Percentiles rank a stretch among this genome's conserved stretches.
These are phyloP conservation scores for Leucophora obtusa DNA, from an alignment of 2,888 invertebrate species.

Conservation along the genomic window DNA sequence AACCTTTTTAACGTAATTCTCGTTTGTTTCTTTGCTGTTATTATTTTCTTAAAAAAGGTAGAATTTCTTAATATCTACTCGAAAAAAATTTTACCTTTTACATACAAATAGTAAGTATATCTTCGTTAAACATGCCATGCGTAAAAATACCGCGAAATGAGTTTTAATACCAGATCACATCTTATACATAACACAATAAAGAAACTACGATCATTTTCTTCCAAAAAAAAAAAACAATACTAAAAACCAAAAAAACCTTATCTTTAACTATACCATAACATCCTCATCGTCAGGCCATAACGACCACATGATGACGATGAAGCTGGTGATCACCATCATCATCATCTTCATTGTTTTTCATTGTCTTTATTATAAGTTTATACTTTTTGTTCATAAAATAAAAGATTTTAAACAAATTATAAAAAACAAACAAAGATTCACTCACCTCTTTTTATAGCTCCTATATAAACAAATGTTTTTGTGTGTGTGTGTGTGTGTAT, in stretches of 20 bases:
- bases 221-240: conserved; percentile 7
- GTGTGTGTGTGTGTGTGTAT: not conserved
- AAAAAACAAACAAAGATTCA: conserved; percentile 46
- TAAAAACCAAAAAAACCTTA: conserved; percentile 28
- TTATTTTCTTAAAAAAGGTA: conserved; percentile 46
- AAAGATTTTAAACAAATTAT: conserved; percentile 49
- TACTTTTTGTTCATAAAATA: conserved; percentile 39
- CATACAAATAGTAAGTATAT: conserved; percentile 33
- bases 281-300: conserved; percentile 52
- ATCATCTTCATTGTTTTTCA: conserved; percentile 56
- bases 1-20: conserved; percentile 68
- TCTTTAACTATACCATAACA: conserved; percentile 43
- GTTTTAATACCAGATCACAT: conserved; percentile 29
- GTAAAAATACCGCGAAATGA: conserved; percentile 78
- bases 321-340: conserved; percentile 41
- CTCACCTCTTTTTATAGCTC: conserved; percentile 31
- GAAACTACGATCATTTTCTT: conserved; percentile 1
- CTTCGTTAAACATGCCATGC: conserved; percentile 68
- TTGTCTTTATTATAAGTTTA: conserved; percentile 61
- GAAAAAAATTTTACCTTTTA: conserved; percentile 30
- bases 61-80: conserved; percentile 42
- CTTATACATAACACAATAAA: not conserved
- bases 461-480: not conserved
- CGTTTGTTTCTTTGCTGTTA: conserved; percentile 40
- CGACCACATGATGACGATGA: conserved; percentile 46